Evolutionary conservation across 2,797 vertebrate genomes (phyloP).

Genomic region (Crenichthys baileyi): DNA sequence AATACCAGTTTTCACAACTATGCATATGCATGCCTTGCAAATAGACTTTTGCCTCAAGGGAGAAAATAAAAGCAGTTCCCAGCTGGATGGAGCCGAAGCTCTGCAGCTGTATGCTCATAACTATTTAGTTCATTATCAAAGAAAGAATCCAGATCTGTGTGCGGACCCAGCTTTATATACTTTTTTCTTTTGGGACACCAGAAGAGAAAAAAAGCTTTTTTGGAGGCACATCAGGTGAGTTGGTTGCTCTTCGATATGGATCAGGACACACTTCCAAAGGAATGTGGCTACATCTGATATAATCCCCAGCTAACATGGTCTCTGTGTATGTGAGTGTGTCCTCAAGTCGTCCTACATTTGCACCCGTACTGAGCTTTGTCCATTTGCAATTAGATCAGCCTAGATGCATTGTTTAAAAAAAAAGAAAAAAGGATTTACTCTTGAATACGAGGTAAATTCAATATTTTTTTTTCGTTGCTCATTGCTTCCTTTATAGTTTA

Average conservation of each 20-base stretch:
- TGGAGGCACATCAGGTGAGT: slow-evolving; percentile 31
- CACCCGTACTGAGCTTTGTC: background rate
- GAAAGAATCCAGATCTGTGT: background rate
- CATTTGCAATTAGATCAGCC: background rate
- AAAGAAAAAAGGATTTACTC: background rate
- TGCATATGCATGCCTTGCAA: background rate
- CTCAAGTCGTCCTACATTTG: background rate
- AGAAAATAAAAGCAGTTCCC: background rate
- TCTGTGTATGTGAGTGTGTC: background rate
- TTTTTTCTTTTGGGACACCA: slow-evolving; percentile 1
- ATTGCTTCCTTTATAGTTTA: background rate
- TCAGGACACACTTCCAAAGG: background rate
- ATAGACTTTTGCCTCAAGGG: background rate
- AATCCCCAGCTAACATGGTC: background rate
- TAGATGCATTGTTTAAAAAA: too few species aligned
- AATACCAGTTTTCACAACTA: background rate
- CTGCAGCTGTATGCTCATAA: background rate
- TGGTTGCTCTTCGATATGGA: background rate
- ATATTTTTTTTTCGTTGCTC: background rate
- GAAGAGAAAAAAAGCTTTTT: slow-evolving; percentile 5
- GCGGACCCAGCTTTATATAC: background rate
- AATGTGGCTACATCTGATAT: background rate
- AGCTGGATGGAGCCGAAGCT: background rate
- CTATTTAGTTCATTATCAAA: background rate
- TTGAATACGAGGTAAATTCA: background rate